Evolutionary conservation across 2,888 invertebrate species (phyloP).

Genomic region (Panzeria rudis): DNA sequence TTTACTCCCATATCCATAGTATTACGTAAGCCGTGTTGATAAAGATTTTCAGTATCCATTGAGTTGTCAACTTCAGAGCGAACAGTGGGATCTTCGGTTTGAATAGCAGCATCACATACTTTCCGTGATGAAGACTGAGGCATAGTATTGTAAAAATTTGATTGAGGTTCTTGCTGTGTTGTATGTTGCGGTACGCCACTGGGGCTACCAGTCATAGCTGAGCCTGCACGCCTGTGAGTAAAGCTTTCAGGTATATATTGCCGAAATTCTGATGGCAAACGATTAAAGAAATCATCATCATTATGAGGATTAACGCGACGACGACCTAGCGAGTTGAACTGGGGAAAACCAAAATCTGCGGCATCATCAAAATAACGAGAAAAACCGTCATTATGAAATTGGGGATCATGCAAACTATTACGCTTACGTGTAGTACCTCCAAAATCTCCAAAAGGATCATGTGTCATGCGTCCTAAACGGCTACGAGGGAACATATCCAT

Average conservation of each 20-base stretch:
- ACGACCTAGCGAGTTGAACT: constrained; percentile 81
- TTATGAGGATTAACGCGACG: constrained; percentile 76
- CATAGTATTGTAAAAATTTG: constrained; percentile 75
- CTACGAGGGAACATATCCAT: constrained; percentile 81
- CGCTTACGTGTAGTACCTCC: constrained; percentile 81
- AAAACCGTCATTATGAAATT: constrained; percentile 78
- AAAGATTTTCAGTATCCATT: constrained; percentile 81
- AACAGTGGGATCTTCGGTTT: constrained; percentile 81
- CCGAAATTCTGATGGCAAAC: constrained; percentile 83
- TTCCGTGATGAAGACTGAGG: constrained; percentile 79
- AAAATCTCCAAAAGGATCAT: constrained; percentile 82
- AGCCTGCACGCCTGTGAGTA: constrained; percentile 77
- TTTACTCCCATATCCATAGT: constrained; percentile 91
- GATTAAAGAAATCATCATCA: constrained; percentile 82
- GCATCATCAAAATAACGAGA: constrained; percentile 79
- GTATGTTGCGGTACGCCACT: constrained; percentile 59
- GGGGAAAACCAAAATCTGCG: constrained; percentile 82
- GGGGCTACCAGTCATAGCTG: constrained; percentile 60
- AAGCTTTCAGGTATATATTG: constrained; percentile 83
- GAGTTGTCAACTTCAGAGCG: constrained; percentile 78
- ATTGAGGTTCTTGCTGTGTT: constrained; percentile 71
- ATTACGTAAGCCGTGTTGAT: constrained; percentile 89
- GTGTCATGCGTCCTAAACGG: constrained; percentile 81
- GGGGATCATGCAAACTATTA: constrained; percentile 80
- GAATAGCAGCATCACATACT: constrained; percentile 83